These are phyloP conservation scores for Paracyclopina nana DNA, from an alignment of 1,140 invertebrate species.

Conservation along the genomic window DNA sequence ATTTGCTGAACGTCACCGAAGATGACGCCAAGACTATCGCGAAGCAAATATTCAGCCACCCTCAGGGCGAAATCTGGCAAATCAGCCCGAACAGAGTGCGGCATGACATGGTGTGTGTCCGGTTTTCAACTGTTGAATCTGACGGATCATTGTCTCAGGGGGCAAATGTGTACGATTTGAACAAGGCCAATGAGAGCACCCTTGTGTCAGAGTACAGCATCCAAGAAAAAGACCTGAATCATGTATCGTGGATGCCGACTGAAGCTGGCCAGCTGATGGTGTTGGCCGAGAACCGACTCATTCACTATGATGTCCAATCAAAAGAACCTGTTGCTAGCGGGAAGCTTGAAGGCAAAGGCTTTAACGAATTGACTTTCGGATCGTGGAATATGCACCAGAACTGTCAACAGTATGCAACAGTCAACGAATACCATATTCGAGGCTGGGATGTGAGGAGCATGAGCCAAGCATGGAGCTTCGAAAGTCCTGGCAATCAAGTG, in stretches of 20 bases:
- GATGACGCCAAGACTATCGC: not conserved
- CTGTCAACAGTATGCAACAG: slow-evolving; percentile 55
- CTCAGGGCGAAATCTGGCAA: slow-evolving; percentile 3
- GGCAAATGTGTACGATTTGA: not conserved
- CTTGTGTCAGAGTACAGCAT: not conserved
- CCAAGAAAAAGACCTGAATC: not conserved
- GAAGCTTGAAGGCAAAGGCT: slow-evolving; percentile 34
- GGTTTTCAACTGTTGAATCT: too few species aligned
- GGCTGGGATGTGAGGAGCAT: slow-evolving; percentile 64
- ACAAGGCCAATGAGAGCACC: not conserved
- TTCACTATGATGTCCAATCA: not conserved
- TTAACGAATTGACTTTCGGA: slow-evolving; percentile 48
- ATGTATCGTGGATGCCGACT: not conserved
- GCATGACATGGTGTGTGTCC: too few species aligned
- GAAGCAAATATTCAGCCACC: not conserved
- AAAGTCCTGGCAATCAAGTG: slow-evolving; percentile 65
- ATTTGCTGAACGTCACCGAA: not conserved
- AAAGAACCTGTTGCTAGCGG: not conserved
- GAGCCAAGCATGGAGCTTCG: slow-evolving; percentile 56
- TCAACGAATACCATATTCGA: slow-evolving; percentile 59
- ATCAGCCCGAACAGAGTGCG: not conserved
- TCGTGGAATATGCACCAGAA: slow-evolving; percentile 89
- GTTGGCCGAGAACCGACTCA: not conserved
- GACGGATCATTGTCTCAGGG: not conserved
- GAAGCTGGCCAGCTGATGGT: not conserved